Evolutionary conservation across 2,113 vertebrate species (phyloP).

Genomic region (Melanerpes formicivorus): DNA sequence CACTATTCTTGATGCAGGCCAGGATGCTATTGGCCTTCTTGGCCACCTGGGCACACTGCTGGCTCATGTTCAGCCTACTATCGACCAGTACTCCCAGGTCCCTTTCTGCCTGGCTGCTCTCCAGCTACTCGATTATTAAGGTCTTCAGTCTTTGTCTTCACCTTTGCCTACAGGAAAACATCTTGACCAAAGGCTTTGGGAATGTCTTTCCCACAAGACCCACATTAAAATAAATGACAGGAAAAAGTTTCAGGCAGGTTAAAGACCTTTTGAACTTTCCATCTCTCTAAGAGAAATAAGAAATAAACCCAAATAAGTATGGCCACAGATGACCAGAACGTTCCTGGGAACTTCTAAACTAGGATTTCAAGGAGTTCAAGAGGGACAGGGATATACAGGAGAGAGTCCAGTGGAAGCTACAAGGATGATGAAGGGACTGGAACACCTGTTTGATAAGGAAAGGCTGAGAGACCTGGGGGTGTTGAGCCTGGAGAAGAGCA

Average conservation of each 20-base stretch:
- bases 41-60: too few species aligned
- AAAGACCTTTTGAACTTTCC: neutral
- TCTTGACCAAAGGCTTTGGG: neutral
- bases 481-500: too few species aligned
- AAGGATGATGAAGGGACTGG: too few species aligned
- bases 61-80: too few species aligned
- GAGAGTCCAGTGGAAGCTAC: too few species aligned
- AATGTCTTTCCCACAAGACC: neutral
- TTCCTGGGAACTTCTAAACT: neutral
- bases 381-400: too few species aligned
- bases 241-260: neutral
- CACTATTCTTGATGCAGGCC: too few species aligned
- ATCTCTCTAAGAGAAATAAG: neutral
- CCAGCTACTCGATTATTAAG: neutral
- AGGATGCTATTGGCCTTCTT: too few species aligned
- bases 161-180: neutral
- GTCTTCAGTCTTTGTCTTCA: neutral
- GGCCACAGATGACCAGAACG: fast-evolving
- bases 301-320: neutral
- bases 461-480: too few species aligned
- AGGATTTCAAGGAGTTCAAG: neutral
- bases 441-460: too few species aligned
- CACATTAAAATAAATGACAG: neutral
- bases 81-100: too few species aligned
- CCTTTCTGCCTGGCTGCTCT: too few species aligned